Evolutionary conservation across 2,888 invertebrate species (phyloP).

Genomic region (Alloplasta piceator): DNA sequence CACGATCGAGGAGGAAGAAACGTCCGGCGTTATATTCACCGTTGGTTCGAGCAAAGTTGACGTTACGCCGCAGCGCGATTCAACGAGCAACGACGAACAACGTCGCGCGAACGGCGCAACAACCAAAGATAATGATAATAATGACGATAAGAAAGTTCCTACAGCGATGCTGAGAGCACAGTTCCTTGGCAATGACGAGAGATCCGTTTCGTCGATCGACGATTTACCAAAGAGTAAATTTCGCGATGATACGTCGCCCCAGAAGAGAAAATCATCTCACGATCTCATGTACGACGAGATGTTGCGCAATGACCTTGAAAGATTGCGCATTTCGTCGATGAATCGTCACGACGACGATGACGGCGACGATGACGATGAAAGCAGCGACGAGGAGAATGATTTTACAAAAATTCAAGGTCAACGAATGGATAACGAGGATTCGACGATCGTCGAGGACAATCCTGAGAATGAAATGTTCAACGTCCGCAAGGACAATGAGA

Average conservation of each 20-base stretch:
- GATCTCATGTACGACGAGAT: conserved; percentile 77
- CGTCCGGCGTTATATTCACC: conserved; percentile 77
- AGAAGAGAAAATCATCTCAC: conserved; percentile 74
- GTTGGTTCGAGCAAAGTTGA: conserved; percentile 76
- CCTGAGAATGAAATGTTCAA: not conserved
- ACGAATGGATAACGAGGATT: not conserved
- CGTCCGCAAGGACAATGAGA: not conserved
- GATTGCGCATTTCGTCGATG: conserved; percentile 36
- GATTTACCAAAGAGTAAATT: conserved; percentile 69
- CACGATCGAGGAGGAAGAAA: conserved; percentile 56
- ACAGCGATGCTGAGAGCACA: conserved; percentile 73
- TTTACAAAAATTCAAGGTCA: not conserved
- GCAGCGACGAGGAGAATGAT: conserved; percentile 57
- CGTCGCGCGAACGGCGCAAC: conserved; percentile 38
- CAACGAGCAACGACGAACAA: not conserved
- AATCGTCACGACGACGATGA: no score
- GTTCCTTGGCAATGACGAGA: conserved; percentile 67
- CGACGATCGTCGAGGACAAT: conserved; percentile 1
- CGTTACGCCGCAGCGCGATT: conserved; percentile 58
- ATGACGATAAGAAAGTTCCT: conserved; percentile 74
- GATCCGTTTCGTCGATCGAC: conserved; percentile 53
- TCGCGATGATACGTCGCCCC: conserved; percentile 67
- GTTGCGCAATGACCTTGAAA: conserved; percentile 64
- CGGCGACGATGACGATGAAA: conserved; percentile 31
- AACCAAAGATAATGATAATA: conserved; percentile 72